Conservation (phyloP, 2,888 invertebrate genomes). For the Colletes collaris region DNA sequence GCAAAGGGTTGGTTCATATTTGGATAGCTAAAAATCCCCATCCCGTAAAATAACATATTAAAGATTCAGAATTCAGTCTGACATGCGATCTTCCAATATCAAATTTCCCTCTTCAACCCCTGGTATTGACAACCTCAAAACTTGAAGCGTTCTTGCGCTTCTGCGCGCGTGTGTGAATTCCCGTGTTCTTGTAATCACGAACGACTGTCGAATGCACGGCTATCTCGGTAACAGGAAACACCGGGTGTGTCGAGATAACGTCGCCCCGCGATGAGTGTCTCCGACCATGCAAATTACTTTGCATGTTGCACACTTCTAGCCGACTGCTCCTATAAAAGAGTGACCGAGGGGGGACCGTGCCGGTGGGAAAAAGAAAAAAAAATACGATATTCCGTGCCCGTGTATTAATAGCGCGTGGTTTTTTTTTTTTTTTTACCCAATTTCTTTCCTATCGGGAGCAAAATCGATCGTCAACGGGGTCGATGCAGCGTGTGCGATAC, state of each 20-base stretch:
- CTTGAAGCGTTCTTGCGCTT: slow-evolving; percentile 25
- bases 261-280: slow-evolving; percentile 22
- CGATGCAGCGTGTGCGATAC: not conserved
- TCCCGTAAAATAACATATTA: no score
- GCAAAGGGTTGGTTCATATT: no score
- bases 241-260: slow-evolving; percentile 70
- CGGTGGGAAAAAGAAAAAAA: slow-evolving; percentile 4
- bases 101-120: no score
- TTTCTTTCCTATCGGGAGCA: not conserved
- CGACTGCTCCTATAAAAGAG: slow-evolving; percentile 1
- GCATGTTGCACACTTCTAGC: slow-evolving; percentile 4
- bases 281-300: slow-evolving; percentile 13
- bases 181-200: slow-evolving; percentile 44
- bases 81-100: no score
- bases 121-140: slow-evolving; percentile 32
- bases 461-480: not conserved
- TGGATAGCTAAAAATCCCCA: no score
- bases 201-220: slow-evolving; percentile 59
- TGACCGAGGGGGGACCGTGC: not conserved
- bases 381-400: not conserved
- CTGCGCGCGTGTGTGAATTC: slow-evolving; percentile 36
- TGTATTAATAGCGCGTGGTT: slow-evolving; percentile 3
- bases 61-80: no score
- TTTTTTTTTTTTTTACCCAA: slow-evolving; percentile 3
- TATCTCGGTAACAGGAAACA: slow-evolving; percentile 70